Base-by-base conservation (phyloP, 2,888 invertebrate genomes). In the Pterostichus niger region DNA sequence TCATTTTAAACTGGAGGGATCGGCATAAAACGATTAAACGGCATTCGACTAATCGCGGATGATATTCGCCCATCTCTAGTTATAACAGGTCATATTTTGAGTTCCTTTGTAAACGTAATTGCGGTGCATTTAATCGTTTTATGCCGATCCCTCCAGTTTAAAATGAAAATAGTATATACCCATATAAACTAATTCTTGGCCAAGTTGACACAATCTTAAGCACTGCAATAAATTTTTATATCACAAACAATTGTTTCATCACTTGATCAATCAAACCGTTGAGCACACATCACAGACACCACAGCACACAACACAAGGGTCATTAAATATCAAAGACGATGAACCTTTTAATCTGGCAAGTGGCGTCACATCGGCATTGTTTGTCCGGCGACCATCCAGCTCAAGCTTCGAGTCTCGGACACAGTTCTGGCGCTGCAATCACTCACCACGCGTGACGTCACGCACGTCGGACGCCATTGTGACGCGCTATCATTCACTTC, bases 401-500 rank as follows among this genome's bases (percentile, higher is more conserved):
- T 52, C 61, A 24, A 31, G 61, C 17, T 61, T 68, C 64, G 64
- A 68, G 15, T 15, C 13, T 13, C 9, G n/a, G n/a, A 17, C 40
- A 68, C 40, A 64, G 68, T 64, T 17, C 15, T 75, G 6, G 13
- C n/a, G 9, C 24, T 31, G 59, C 73, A 81, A 68, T 81, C 81
- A 81, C 40, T 81, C 56, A 71, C 33, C 24, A 31, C 56, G 73
- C 56, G 54, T 56, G 71, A 54, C 54, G 81, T 81, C 81, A 68
- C 81, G 81, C 52, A 81, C 56, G 81, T 54, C 81, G 44, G 71
- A 71, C 71, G 81, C 54, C 54, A 81, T 81, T 81, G 81, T 68
- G 81, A 81, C 81, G 81, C 71, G 81, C 81, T 71, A 81, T 81
- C 81, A 81, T 52, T 81, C 81, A 81, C 56, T 81, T 71, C 81